A percentile compares a stretch with the other conserved stretches of the same genome.
phyloP scores from a whole-genome alignment of 2,888 invertebrate genomes.

The Drosophila lacicola region DNA sequence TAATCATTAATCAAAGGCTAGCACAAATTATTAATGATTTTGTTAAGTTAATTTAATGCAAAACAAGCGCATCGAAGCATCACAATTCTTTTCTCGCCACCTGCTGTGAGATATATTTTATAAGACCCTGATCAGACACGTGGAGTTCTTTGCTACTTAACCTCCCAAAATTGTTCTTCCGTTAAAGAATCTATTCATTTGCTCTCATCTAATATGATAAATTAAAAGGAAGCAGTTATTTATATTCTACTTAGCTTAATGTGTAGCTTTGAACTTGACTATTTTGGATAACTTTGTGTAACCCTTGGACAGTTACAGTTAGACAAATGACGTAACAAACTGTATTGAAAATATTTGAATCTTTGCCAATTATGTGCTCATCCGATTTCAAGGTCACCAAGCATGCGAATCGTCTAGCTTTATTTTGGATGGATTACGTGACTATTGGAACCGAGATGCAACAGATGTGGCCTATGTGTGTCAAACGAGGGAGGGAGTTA shows the following conservation, averaged over 20 bases:
- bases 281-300: not conserved
- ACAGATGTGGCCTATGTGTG: conserved; percentile 63
- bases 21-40: not conserved
- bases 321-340: conserved; percentile 12
- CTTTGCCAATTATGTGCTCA: conserved; percentile 64
- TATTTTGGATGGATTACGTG: conserved; percentile 58
- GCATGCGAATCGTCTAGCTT: conserved; percentile 26
- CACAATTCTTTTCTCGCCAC: conserved; percentile 22
- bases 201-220: no score
- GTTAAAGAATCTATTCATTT: not conserved
- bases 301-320: conserved; percentile 9
- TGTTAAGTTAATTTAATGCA: conserved; percentile 5
- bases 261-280: conserved; percentile 44
- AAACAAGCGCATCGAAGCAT: conserved; percentile 24
- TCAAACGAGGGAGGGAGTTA: conserved; percentile 42
- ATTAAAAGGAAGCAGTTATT: conserved; percentile 1
- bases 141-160: conserved; percentile 5
- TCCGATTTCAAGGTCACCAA: conserved; percentile 63
- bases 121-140: conserved; percentile 30
- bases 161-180: not conserved
- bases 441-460: conserved; percentile 62
- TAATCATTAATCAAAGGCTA: conserved; percentile 24
- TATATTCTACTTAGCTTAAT: not conserved
- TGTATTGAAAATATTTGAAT: conserved; percentile 42
- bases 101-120: conserved; percentile 33